phyloP scores from a whole-genome alignment of 2,797 vertebrate genomes.

The Phalanger gymnotis region DNA sequence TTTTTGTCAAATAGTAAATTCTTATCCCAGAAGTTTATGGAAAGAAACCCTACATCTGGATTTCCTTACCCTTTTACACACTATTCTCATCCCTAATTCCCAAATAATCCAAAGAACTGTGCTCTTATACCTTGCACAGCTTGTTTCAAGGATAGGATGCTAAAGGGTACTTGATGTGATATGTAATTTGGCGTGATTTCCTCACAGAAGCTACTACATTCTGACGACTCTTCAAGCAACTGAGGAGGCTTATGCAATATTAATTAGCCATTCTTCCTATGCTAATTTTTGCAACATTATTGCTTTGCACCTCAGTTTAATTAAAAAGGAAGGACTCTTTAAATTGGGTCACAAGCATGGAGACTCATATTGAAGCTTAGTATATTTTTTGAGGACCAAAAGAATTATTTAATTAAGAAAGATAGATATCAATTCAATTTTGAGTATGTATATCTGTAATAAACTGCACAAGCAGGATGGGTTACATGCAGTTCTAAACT shows the following conservation, averaged over 20 bases:
- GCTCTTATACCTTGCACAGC: neutral
- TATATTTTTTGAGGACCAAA: neutral
- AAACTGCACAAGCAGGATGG: neutral
- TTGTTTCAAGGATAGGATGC: neutral
- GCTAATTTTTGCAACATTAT: conserved; percentile 11
- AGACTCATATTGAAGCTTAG: neutral
- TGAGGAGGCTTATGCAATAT: neutral
- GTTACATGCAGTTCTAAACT: neutral
- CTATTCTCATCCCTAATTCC: neutral
- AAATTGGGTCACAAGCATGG: conserved; percentile 14
- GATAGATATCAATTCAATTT: conserved; percentile 50
- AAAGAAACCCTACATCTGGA: neutral
- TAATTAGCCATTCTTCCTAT: neutral
- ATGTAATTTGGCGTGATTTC: neutral
- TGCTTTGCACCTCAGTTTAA: conserved; percentile 2
- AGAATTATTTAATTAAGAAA: conserved; percentile 31
- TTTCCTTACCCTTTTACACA: neutral
- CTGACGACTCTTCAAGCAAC: neutral
- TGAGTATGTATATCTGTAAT: neutral
- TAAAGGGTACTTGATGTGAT: neutral
- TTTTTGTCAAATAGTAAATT: no score
- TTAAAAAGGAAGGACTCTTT: neutral
- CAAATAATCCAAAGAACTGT: neutral
- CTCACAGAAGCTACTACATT: neutral
- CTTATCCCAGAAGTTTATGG: neutral